phyloP scores from a whole-genome alignment of 2,797 vertebrate species.

The Antennarius maculatus region DNA sequence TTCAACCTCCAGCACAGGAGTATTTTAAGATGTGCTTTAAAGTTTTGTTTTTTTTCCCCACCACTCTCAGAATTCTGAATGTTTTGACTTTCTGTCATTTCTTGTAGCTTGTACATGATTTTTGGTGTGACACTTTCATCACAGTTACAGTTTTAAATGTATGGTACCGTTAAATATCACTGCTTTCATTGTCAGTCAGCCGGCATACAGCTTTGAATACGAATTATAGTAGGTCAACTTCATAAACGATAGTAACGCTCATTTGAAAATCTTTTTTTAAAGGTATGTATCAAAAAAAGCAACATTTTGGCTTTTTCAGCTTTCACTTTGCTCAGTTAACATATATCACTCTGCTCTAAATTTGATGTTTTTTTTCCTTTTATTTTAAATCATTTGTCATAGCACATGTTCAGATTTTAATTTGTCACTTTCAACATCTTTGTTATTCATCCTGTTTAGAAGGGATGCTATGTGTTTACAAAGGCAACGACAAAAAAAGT shows the following conservation, averaged over 20 bases:
- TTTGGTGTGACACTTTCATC: slow-evolving; percentile 64
- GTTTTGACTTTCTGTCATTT: slow-evolving; percentile 61
- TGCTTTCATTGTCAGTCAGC: slow-evolving; percentile 67
- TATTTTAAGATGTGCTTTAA: slow-evolving; percentile 74
- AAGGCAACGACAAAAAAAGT: slow-evolving; percentile 79
- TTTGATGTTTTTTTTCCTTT: slow-evolving; percentile 55
- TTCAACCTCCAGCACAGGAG: slow-evolving; percentile 80
- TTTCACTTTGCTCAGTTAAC: slow-evolving; percentile 67
- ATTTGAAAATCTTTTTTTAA: slow-evolving; percentile 45
- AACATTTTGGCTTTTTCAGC: slow-evolving; percentile 55
- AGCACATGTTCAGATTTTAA: slow-evolving; percentile 69
- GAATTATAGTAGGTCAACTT: slow-evolving; percentile 66
- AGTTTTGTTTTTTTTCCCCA: slow-evolving; percentile 62
- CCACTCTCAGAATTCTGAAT: slow-evolving; percentile 65
- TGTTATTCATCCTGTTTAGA: slow-evolving; percentile 73
- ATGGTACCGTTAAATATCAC: slow-evolving; percentile 76
- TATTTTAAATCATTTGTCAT: slow-evolving; percentile 64
- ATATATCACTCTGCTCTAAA: slow-evolving; percentile 62
- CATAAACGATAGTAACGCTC: slow-evolving; percentile 58
- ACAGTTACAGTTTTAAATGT: slow-evolving; percentile 72
- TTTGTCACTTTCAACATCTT: slow-evolving; percentile 74
- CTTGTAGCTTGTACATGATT: slow-evolving; percentile 73
- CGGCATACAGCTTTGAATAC: slow-evolving; percentile 64
- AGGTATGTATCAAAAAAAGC: slow-evolving; percentile 53
- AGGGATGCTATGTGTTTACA: slow-evolving; percentile 86